A percentile compares a stretch with the other conserved stretches of the same genome.
Conservation (phyloP, 2,888 invertebrate species). For the Chrysodeixis includens region DNA sequence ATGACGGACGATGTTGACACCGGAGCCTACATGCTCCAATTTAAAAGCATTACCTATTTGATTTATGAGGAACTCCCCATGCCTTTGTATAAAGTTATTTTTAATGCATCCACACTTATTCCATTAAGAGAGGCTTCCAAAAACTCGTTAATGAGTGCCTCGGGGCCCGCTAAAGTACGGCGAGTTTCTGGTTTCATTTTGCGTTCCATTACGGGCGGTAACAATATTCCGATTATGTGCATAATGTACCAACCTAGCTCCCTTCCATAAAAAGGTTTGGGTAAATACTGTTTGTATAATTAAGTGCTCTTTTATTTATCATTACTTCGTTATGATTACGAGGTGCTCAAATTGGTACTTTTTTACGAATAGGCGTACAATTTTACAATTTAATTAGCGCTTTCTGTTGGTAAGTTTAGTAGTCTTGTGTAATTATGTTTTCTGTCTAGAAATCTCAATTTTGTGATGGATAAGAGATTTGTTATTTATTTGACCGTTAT, state of each 20-base stretch:
- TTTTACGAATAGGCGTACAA: no score
- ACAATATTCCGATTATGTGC: constrained; percentile 36
- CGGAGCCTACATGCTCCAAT: constrained; percentile 22
- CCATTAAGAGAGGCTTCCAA: constrained; percentile 46
- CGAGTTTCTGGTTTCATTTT: constrained; percentile 41
- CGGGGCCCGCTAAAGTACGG: constrained; percentile 34
- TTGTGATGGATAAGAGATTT: no score
- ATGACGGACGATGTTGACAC: constrained; percentile 38
- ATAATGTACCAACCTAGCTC: constrained; percentile 24
- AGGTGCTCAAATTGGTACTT: neutral
- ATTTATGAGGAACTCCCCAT: constrained; percentile 37
- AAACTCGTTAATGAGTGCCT: constrained; percentile 55
- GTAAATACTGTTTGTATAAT: neutral
- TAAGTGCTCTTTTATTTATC: neutral
- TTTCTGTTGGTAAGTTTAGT: no score
- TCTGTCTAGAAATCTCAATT: no score
- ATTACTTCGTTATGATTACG: neutral
- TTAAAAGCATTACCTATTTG: constrained; percentile 46
- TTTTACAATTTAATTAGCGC: no score
- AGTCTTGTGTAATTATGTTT: no score
- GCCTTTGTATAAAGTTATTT: constrained; percentile 52
- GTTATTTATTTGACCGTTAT: neutral
- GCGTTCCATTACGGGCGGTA: constrained; percentile 40
- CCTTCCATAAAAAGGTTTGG: constrained; percentile 28
- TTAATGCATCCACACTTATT: constrained; percentile 53